phyloP scores from a whole-genome alignment of 2,113 vertebrate species.

The Zosterops pallidus region DNA sequence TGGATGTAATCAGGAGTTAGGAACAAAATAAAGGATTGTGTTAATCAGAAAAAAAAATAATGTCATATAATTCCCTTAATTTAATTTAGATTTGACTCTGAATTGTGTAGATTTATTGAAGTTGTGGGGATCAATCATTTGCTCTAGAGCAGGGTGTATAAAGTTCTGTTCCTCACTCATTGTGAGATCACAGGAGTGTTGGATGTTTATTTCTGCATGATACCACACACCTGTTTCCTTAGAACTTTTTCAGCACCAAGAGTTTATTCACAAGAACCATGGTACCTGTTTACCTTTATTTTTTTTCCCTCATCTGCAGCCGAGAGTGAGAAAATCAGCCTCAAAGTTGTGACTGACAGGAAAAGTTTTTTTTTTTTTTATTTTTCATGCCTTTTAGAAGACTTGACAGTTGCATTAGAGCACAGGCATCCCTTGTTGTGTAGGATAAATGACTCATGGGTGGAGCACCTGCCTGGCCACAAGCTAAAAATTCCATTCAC shows the following conservation, averaged over 20 bases:
- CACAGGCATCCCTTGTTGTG: conserved; percentile 5
- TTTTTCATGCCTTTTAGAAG: conserved; percentile 9
- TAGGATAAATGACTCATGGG: conserved; percentile 49
- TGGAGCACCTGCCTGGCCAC: conserved; percentile 67
- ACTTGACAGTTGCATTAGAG: neutral
- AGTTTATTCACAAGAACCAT: neutral
- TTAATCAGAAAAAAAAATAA: neutral
- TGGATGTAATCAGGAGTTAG: neutral
- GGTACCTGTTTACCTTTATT: conserved; percentile 24
- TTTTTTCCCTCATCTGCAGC: neutral
- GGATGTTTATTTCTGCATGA: neutral
- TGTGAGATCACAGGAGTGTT: neutral
- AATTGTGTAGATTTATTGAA: neutral
- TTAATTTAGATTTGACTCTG: neutral
- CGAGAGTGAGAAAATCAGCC: neutral
- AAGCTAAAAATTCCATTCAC: conserved; percentile 64
- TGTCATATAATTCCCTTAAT: neutral
- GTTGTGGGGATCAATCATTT: neutral
- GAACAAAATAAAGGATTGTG: neutral
- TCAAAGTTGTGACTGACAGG: conserved; percentile 1
- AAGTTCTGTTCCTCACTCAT: neutral
- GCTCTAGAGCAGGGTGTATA: neutral
- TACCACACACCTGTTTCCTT: conserved; percentile 36
- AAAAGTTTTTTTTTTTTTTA: neutral
- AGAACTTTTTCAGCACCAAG: neutral